A percentile compares a stretch with the other conserved stretches of the same genome.
Evolutionary conservation across 2,888 invertebrate genomes (phyloP).

Genomic region (Gastracanthus pulcherrimus): DNA sequence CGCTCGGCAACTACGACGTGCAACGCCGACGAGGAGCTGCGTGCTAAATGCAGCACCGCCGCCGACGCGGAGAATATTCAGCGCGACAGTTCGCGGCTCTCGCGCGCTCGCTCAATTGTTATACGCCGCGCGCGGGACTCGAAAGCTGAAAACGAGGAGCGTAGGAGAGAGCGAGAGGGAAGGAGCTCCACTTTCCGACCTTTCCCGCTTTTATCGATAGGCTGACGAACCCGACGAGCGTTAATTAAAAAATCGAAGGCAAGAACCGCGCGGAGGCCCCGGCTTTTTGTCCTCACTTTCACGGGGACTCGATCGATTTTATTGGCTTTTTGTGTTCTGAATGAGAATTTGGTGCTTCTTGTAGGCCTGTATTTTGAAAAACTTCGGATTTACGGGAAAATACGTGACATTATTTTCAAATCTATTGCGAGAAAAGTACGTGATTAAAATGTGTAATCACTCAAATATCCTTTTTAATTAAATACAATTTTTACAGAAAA

Average conservation of each 20-base stretch:
- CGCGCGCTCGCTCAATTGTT: constrained; percentile 19
- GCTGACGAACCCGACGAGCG: constrained; percentile 17
- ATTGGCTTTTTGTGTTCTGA: no score
- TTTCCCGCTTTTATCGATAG: constrained; percentile 25
- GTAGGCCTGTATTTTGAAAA: neutral
- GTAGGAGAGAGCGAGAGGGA: neutral
- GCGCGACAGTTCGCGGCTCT: constrained; percentile 13
- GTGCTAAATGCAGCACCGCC: neutral
- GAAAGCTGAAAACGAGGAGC: constrained; percentile 1
- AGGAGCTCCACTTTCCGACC: constrained; percentile 18
- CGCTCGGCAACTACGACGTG: no score
- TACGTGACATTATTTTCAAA: neutral
- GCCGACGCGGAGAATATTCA: constrained; percentile 7
- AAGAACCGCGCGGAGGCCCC: neutral
- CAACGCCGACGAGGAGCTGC: neutral
- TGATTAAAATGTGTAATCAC: no score
- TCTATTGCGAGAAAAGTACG: neutral
- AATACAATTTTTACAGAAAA: no score
- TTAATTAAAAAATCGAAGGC: constrained; percentile 24
- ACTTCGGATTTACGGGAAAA: neutral
- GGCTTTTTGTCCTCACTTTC: neutral
- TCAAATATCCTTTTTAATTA: no score
- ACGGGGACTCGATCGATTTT: neutral
- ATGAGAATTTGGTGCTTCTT: no score
- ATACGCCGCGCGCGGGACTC: neutral